These are phyloP conservation scores for Gorsachius magnificus DNA, from an alignment of 2,797 vertebrate species.

Conservation along the genomic window DNA sequence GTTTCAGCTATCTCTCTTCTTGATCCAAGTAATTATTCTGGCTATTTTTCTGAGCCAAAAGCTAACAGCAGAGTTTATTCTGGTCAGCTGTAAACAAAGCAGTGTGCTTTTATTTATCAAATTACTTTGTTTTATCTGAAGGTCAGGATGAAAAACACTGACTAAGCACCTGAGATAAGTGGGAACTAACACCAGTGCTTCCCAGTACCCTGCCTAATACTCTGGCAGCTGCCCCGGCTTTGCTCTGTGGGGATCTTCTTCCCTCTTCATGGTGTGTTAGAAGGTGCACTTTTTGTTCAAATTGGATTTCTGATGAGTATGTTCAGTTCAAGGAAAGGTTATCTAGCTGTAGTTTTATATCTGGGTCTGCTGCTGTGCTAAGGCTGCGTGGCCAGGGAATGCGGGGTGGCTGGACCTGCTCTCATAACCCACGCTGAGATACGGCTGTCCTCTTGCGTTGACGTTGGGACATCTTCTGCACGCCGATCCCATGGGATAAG, in stretches of 20 bases:
- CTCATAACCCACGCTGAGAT: background rate
- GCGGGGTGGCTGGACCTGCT: accelerated
- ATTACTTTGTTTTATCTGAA: background rate
- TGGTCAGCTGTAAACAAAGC: background rate
- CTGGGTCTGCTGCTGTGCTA: background rate
- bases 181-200: background rate
- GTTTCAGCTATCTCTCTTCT: background rate
- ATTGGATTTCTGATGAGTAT: background rate
- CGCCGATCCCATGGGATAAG: background rate
- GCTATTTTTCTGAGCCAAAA: background rate
- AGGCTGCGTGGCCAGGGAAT: accelerated
- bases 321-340: background rate
- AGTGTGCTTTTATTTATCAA: background rate
- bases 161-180: background rate
- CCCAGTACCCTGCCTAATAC: background rate
- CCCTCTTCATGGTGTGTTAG: background rate
- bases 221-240: background rate
- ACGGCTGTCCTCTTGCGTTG: accelerated
- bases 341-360: background rate
- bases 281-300: background rate
- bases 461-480: background rate
- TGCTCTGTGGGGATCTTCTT: background rate
- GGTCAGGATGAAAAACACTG: background rate
- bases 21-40: background rate
- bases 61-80: background rate